phyloP scores from a whole-genome alignment of 1,140 invertebrate genomes.

The Dreissena polymorpha region DNA sequence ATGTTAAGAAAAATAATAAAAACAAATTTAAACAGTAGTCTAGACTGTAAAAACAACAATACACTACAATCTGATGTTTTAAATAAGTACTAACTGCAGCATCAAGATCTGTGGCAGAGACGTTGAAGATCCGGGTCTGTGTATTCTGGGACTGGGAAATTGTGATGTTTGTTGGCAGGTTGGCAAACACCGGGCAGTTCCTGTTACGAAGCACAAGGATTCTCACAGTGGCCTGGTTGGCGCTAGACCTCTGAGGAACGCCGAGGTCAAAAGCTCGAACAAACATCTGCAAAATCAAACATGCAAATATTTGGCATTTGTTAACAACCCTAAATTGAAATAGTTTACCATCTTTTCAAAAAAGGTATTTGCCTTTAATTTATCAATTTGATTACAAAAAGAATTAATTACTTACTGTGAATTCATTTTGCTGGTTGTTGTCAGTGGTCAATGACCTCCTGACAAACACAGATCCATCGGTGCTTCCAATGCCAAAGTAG shows the following conservation, averaged over 20 bases:
- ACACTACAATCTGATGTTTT: neutral
- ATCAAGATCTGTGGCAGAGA: constrained; percentile 60
- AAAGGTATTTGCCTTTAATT: no score
- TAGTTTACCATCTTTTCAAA: no score
- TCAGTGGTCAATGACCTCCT: constrained; percentile 50
- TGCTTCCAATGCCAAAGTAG: constrained; percentile 58
- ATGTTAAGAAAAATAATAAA: neutral
- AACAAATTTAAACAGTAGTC: no score
- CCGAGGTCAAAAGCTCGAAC: constrained; percentile 65
- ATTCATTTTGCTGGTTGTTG: constrained; percentile 41
- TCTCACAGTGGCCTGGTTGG: constrained; percentile 57
- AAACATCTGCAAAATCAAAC: constrained; percentile 54
- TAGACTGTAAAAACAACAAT: no score
- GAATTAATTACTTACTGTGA: constrained; percentile 51
- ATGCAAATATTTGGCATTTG: no score
- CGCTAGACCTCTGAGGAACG: constrained; percentile 29
- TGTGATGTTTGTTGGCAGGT: constrained; percentile 53
- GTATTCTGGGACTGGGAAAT: constrained; percentile 51
- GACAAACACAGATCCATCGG: constrained; percentile 55
- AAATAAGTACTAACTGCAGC: constrained; percentile 43
- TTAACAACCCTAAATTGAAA: no score
- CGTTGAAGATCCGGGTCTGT: constrained; percentile 48
- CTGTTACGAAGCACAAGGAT: constrained; percentile 66
- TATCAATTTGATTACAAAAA: no score
- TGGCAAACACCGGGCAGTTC: constrained; percentile 65